Conservation (phyloP, 2,113 vertebrate genomes). For the Strigops habroptila region DNA sequence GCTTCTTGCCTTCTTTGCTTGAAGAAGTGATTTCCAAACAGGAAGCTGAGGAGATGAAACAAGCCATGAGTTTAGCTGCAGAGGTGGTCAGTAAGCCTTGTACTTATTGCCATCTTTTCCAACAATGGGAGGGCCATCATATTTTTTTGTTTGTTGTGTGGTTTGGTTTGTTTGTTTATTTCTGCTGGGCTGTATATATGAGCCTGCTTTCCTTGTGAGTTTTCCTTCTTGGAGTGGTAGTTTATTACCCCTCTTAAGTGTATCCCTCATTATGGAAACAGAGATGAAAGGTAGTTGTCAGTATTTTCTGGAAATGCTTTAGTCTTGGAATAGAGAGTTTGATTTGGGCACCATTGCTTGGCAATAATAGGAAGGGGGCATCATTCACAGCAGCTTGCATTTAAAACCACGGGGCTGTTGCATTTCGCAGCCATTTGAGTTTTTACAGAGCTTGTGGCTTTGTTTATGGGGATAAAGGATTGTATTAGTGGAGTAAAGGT, state of each 20-base stretch:
- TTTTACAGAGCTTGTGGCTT: neutral
- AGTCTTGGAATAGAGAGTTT: neutral
- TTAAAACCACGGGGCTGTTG: neutral
- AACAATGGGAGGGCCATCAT: neutral
- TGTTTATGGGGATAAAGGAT: neutral
- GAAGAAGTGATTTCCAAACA: neutral
- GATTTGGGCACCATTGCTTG: neutral
- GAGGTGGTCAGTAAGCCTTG: neutral
- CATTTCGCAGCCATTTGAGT: neutral
- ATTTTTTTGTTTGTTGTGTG: neutral
- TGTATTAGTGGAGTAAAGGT: neutral
- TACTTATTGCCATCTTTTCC: neutral
- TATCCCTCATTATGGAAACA: neutral
- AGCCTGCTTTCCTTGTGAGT: neutral
- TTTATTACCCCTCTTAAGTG: neutral
- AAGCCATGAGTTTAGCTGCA: neutral
- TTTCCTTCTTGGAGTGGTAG: neutral
- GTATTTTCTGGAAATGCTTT: neutral
- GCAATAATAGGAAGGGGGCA: neutral
- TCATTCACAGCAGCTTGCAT: neutral
- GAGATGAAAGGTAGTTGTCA: neutral
- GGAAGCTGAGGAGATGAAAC: neutral
- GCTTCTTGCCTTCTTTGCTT: neutral
- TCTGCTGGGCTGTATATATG: neutral
- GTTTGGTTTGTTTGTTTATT: neutral